A percentile compares a stretch with the other conserved stretches of the same genome.
Conservation (phyloP, 2,888 invertebrate species). For the Caradrina kadenii region DNA sequence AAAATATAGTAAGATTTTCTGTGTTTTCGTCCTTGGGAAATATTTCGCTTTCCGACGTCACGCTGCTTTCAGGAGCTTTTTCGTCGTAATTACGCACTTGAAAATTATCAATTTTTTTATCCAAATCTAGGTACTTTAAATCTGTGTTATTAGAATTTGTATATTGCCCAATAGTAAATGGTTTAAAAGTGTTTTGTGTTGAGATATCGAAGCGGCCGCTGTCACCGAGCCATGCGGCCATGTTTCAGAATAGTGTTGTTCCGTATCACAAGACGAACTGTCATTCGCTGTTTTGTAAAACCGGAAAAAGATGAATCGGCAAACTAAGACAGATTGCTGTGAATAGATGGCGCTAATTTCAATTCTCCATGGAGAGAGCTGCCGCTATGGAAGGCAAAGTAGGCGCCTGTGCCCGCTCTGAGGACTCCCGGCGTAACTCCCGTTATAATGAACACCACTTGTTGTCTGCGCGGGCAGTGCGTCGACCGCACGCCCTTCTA, state of each 20-base stretch:
- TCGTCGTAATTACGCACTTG: constrained; percentile 61
- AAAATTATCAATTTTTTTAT: constrained; percentile 60
- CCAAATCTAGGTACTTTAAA: constrained; percentile 59
- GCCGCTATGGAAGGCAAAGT: constrained; percentile 74
- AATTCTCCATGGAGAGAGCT: constrained; percentile 70
- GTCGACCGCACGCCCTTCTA: constrained; percentile 89
- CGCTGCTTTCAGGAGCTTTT: constrained; percentile 64
- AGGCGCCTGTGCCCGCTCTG: constrained; percentile 78
- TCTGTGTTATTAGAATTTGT: constrained; percentile 59
- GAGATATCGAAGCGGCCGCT: constrained; percentile 69
- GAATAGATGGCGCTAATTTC: constrained; percentile 80
- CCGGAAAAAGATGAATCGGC: constrained; percentile 63
- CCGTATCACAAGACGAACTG: constrained; percentile 44
- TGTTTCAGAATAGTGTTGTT: constrained; percentile 74
- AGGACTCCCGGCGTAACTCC: constrained; percentile 88
- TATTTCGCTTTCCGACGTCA: constrained; percentile 71
- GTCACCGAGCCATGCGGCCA: constrained; percentile 86
- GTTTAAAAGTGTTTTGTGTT: constrained; percentile 54
- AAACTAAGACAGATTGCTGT: constrained; percentile 32
- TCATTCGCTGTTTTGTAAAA: constrained; percentile 54
- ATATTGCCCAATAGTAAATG: constrained; percentile 60
- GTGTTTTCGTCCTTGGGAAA: constrained; percentile 67
- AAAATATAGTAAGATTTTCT: constrained; percentile 65
- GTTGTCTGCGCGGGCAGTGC: constrained; percentile 89
- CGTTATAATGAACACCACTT: constrained; percentile 89